Base-by-base conservation (phyloP, 2,113 vertebrate genomes). In the Charina bottae region DNA sequence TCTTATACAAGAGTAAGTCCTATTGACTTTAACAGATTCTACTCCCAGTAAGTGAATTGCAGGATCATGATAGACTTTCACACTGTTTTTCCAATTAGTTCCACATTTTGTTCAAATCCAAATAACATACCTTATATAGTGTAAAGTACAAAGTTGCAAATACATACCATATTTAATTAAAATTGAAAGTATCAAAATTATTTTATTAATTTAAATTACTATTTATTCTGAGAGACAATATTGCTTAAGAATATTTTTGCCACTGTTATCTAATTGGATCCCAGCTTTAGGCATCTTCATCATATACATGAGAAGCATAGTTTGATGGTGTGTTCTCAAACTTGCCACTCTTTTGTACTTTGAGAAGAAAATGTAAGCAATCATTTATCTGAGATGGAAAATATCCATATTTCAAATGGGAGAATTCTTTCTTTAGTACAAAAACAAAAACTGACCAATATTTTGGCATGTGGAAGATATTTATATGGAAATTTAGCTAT, bases 101-200 rank as follows among this genome's bases (percentile, higher is more conserved):
- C 46, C 49, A 53, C 11, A 54, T 85, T 49, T 85, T 53, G 1
- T 26, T 85, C 3, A 28, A 54, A 85, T 53, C 37, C 37, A 85
- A 21, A 46, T 26, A 62, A 62, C 11, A 88, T 26, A 54, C 0
- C 49, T 6, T 28, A 28, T 26, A 62, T 28, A 42, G 10, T 28
- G 24, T n/a, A 90, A 49, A 28, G 37, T 11, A 49, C 3, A n/a
- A 90, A 85, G 15, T 5, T n/a, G 26, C 13, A 53, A 46, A 6
- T 1, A 90, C 23, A 33, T 23, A 33, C 6, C 5, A 42, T 56
- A 0, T 1, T 3, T 10, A 42, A n/a, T 21, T 23, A 58, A 24
- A 92, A n/a, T n/a, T 72, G 62, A 53, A 89, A 89, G n/a, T 37
- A 83, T 49, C 42, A n/a, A 13, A 24, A 17, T 60, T 53, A 26